Evolutionary conservation across 2,797 vertebrate genomes (phyloP), one percentile per base, ranked within the genome.

Genomic region (Oophaga sylvatica): DNA sequence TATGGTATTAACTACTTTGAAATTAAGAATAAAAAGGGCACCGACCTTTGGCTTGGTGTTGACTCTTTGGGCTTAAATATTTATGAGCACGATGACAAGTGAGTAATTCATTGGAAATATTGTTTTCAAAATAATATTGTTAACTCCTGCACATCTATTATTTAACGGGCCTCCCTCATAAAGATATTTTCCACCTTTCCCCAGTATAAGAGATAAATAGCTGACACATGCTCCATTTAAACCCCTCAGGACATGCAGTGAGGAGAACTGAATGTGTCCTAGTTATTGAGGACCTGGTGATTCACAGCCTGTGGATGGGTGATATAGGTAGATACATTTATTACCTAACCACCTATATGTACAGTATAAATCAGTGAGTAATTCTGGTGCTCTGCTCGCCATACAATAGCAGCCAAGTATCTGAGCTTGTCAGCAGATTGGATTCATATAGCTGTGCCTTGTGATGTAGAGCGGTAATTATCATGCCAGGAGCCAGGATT

Each of bases 1-100:
- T 99, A 99, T 9, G 98, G 98, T 8, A 98, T 99, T 89, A 99
- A 99, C 94, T 99, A 99, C 90, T 99, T 99, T 75, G 97, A 98
- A 91, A 99, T 99, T 91, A 99, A 99, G 93, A 99, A 99, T 87
- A 99, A 99, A 94, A 99, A 99, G 92, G 98, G 98, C 84, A 98
- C 97, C 1, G 97, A 99, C 86, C 95, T 99, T 87, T 97, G 96
- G 96, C 95, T 99, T 83, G 98, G 98, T 19, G 98, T 99, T 20
- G 98, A 99, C 76, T 97, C 98, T 5, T 94, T 99, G 71, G 98
- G 98, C 75, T 95, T 99, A 60, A 99, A 99, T 89, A 97, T 99
- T 92, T 99, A 99, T 48, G 98, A 99, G 92, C 97, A 97, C 85
- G 96, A 97, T 0, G 98, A 99, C 92, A 99, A 95, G 98, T 99